Base-by-base conservation (phyloP, 64 coral and sea anemone genomes). In the Montipora efflorescens region DNA sequence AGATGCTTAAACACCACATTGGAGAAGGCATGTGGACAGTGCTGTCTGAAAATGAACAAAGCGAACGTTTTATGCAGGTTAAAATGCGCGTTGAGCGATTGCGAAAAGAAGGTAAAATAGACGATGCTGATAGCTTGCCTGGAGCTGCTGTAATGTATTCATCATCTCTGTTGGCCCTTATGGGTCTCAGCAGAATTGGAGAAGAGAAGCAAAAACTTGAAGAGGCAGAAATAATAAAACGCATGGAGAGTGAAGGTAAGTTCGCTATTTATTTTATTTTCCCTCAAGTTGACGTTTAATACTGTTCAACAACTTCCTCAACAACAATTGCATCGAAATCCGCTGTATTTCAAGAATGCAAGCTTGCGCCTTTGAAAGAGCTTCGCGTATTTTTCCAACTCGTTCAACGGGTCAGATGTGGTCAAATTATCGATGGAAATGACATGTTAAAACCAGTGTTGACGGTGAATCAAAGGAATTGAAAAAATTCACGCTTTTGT, bases 11-110 rank as follows among this genome's bases (percentile, higher is more conserved):
- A 78, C 80, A 92, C 16, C 79, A 96, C 9, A 75, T 94, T 87
- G 98, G 98, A 1, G 95, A 99, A 87, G 98, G 98, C 19, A 99
- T 99, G 92, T 99, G 98, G 98, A 90, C 89, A 7, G 98, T 93
- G 1, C 83, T 99, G 13, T 99, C 98, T 19, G 83, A 79, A 20
- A 76, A 90, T 68, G 98, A 99, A 12, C 98, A 99, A 48, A 74
- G 87, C 5, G 98, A 99, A 79, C 93, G 95, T 28, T 75, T 98
- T 16, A 77, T 91, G 67, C 95, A 99, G 80, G 62, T 96, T 22
- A 95, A 84, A 48, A 47, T 99, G 43, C 90, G 79, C 15, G 98
- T 96, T 53, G 91, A 92, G 69, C 90, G 93, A 16, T 55, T 99
- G 57, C 84, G 90, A 0, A 92, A 96, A 15, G 95, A 99, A 20